Evolutionary conservation across 2,113 vertebrate genomes (phyloP).

Genomic region (Ardeotis arabs): DNA sequence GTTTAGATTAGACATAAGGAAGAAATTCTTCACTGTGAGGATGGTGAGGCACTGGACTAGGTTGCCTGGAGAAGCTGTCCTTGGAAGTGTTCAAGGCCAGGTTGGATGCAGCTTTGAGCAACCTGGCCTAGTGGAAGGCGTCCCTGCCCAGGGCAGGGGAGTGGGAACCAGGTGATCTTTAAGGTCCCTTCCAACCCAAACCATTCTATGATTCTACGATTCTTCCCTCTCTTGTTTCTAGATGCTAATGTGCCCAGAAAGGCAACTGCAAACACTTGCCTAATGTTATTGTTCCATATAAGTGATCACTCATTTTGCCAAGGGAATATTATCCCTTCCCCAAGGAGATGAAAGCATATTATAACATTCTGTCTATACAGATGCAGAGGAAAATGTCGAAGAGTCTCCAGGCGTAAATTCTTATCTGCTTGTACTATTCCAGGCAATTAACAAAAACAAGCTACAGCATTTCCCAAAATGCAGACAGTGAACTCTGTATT

Average conservation of each 20-base stretch:
- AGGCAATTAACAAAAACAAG: neutral
- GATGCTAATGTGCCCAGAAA: neutral
- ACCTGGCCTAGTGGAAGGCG: too few relatives aligned
- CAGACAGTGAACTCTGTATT: neutral
- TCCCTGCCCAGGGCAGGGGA: too few relatives aligned
- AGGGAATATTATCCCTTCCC: neutral
- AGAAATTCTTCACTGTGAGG: too few relatives aligned
- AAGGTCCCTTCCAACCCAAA: too few relatives aligned
- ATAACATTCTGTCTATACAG: neutral
- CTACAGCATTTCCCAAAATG: neutral
- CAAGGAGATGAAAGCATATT: neutral
- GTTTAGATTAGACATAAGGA: too few relatives aligned
- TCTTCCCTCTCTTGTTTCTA: neutral
- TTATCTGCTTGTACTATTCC: neutral
- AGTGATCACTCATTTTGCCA: neutral
- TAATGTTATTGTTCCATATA: neutral
- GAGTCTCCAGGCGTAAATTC: neutral
- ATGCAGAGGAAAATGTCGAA: neutral
- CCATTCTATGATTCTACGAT: too few relatives aligned
- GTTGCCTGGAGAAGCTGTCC: too few relatives aligned
- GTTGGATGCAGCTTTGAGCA: too few relatives aligned
- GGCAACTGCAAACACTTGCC: neutral
- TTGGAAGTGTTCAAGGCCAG: too few relatives aligned
- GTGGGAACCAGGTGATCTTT: too few relatives aligned
- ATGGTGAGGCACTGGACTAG: too few relatives aligned